Conservation (phyloP, 2,797 vertebrate genomes). For the Petrocephalus sullivani region DNA sequence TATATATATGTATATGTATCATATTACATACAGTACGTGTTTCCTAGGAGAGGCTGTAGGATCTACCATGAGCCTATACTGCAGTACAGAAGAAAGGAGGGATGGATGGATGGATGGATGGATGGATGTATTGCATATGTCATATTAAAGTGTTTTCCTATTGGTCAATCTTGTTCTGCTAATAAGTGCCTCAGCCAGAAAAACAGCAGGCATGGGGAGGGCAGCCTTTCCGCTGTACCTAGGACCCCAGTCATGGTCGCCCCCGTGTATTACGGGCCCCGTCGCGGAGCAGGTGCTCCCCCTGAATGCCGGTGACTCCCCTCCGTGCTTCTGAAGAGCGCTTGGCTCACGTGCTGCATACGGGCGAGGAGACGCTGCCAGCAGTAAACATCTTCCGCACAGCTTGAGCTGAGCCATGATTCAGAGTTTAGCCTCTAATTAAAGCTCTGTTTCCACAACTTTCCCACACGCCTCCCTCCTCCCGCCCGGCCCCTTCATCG, state of each 20-base stretch:
- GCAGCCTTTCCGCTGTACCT: background rate
- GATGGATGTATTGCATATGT: background rate
- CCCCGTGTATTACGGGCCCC: background rate
- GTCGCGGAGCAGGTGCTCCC: background rate
- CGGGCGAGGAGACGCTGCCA: background rate
- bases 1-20: background rate
- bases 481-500: background rate
- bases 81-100: background rate
- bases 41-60: background rate
- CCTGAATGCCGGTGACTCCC: background rate
- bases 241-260: background rate
- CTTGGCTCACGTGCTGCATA: background rate
- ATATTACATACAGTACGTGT: background rate
- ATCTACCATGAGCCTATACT: background rate
- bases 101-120: background rate
- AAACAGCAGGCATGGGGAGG: background rate
- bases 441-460: background rate
- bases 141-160: background rate
- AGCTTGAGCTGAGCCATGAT: background rate
- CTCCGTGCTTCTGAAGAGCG: background rate
- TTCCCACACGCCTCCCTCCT: background rate
- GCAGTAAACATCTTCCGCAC: background rate
- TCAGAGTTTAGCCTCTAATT: conserved; percentile 12
- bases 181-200: background rate
- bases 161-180: background rate